Conservation (phyloP, 2,888 invertebrate species). For the Dicranocentrus wangi region DNA sequence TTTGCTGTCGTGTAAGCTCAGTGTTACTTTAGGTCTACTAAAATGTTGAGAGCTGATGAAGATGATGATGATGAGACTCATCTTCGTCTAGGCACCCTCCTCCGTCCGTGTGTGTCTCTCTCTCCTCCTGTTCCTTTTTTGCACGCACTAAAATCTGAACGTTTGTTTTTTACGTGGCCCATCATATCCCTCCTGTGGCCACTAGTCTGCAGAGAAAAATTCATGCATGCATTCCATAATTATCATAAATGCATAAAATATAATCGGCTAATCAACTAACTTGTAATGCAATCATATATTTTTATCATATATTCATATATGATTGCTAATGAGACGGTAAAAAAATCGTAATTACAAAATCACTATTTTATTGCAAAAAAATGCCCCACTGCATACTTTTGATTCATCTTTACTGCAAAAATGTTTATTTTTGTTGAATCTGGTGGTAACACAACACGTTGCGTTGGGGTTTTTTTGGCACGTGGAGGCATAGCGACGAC, state of each 20-base stretch:
- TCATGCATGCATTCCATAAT: constrained; percentile 53
- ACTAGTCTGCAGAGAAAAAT: too few species aligned
- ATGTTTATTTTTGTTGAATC: too few species aligned
- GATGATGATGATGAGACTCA: constrained; percentile 37
- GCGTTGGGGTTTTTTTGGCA: too few species aligned
- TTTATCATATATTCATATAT: constrained; percentile 38
- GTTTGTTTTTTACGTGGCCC: background rate
- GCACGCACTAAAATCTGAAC: too few species aligned
- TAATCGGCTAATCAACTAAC: constrained; percentile 44
- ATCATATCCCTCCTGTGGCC: background rate
- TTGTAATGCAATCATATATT: constrained; percentile 33
- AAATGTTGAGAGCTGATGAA: constrained; percentile 1
- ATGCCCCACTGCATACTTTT: background rate
- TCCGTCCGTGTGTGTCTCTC: constrained; percentile 23
- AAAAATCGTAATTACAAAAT: constrained; percentile 56
- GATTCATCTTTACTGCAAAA: too few species aligned
- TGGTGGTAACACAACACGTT: too few species aligned
- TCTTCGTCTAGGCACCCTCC: background rate
- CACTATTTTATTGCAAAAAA: constrained; percentile 5
- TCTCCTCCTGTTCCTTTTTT: background rate
- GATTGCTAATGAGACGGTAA: constrained; percentile 52
- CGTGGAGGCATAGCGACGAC: too few species aligned
- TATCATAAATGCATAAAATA: constrained; percentile 60
- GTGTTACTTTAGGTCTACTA: constrained; percentile 5
- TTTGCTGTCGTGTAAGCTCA: constrained; percentile 25